Evolutionary conservation across 2,888 invertebrate species (phyloP), one percentile per base, ranked within the genome.

Genomic region (Spilarctia lutea): DNA sequence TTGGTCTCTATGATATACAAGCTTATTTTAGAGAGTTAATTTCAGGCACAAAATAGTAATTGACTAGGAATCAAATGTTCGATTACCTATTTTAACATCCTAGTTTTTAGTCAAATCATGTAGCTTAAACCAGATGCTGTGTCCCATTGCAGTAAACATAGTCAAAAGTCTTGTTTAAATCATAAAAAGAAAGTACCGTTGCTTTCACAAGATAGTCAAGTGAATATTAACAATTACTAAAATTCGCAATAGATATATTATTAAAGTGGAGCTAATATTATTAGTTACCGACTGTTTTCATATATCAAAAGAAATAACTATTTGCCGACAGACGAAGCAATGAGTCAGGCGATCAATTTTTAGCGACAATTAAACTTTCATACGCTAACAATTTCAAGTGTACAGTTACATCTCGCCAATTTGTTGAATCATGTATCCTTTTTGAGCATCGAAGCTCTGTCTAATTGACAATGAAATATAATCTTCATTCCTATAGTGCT

Each of bases 381-480:
- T 82, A 79, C 71, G 48, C 71, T 69, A 79, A 75, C 76, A 78
- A 80, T 76, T 84, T 77, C 73, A 78, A 79, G 72, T 79, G 69
- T 80, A 87, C 84, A 81, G 85, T 86, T 87, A 86, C 79, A 81
- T 81, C 77, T 82, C 80, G 80, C 79, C 88, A 88, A 88, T 87
- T 87, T 82, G 83, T 86, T 85, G 83, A 81, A 79, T 60, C 75
- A 73, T 79, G 77, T 77, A 81, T 80, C 76, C 78, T 77, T 75
- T 74, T 82, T 84, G 67, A 71, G 73, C 72, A 20, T 75, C 75
- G 74, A 77, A 74, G 74, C 68, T 77, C 76, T 74, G 60, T 72
- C 33, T 79, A 83, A 83, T 83, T 85, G 83, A 79, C 80, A 81
- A 80, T 79, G 78, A 78, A 81, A 80, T 83, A 84, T 79, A 72